Evolutionary conservation across 2,888 invertebrate genomes (phyloP).

Genomic region (Drosophila recens): DNA sequence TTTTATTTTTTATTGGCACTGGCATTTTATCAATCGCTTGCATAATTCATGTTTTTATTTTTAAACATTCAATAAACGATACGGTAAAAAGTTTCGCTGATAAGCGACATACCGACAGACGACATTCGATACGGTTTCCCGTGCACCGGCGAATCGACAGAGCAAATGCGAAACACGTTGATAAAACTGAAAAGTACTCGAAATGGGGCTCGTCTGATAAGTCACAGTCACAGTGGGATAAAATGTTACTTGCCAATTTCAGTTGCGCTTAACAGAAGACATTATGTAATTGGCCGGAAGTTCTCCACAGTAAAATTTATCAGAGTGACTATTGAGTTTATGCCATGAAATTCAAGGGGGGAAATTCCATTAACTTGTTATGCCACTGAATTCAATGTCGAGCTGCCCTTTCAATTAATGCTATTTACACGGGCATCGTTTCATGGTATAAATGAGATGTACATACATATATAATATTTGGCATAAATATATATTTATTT

Average conservation of each 20-base stretch:
- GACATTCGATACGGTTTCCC: conserved; percentile 20
- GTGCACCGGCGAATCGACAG: not conserved
- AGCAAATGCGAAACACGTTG: conserved; percentile 1
- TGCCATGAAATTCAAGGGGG: not conserved
- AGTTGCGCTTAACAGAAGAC: not conserved
- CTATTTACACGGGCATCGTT: not conserved
- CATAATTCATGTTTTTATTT: conserved; percentile 69
- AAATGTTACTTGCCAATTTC: conserved; percentile 17
- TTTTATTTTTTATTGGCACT: conserved; percentile 13
- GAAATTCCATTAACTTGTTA: not conserved
- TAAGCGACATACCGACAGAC: conserved; percentile 28
- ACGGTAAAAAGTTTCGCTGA: conserved; percentile 25
- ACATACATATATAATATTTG: conserved; percentile 1
- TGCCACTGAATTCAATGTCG: not conserved
- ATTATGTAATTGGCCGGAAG: conserved; percentile 32
- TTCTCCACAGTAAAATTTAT: not conserved
- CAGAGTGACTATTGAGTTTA: not conserved
- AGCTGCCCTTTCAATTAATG: not conserved
- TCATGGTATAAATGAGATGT: not conserved
- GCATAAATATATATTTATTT: conserved; percentile 1
- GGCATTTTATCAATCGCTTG: conserved; percentile 65
- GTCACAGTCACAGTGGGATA: conserved; percentile 5
- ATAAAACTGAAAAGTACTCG: conserved; percentile 18
- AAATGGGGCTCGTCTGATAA: conserved; percentile 35
- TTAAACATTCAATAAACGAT: conserved; percentile 62